Evolutionary conservation across 2,113 vertebrate species (phyloP).

Genomic region (Numida meleagris): DNA sequence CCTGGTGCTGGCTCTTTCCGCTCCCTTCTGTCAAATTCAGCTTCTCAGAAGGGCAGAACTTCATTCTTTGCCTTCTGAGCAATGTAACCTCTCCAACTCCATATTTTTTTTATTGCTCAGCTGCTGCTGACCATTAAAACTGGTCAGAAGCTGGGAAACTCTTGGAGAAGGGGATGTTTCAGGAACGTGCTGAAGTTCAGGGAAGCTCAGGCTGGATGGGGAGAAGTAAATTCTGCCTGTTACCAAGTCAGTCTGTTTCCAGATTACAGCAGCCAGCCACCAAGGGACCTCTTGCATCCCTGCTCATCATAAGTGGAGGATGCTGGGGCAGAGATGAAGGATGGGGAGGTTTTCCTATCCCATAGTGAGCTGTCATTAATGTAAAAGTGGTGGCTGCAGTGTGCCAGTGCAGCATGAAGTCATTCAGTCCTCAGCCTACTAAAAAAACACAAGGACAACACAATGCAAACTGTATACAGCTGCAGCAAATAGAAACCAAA

Average conservation of each 20-base stretch:
- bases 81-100: neutral
- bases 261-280: neutral
- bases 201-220: neutral
- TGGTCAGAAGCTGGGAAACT: neutral
- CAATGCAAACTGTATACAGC: neutral
- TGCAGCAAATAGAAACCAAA: neutral
- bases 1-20: rapidly evolving
- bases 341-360: neutral
- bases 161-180: neutral
- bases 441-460: neutral
- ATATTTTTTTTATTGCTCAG: neutral
- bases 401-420: too few species aligned
- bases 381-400: too few species aligned
- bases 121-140: neutral
- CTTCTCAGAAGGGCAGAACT: neutral
- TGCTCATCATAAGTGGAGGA: neutral
- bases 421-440: neutral
- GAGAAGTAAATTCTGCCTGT: neutral
- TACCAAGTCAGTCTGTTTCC: neutral
- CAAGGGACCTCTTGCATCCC: neutral
- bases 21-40: neutral
- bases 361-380: neutral
- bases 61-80: neutral
- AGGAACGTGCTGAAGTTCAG: neutral
- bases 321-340: neutral